Conservation (phyloP, 2,797 vertebrate species). For the Telmatherina bonti region DNA sequence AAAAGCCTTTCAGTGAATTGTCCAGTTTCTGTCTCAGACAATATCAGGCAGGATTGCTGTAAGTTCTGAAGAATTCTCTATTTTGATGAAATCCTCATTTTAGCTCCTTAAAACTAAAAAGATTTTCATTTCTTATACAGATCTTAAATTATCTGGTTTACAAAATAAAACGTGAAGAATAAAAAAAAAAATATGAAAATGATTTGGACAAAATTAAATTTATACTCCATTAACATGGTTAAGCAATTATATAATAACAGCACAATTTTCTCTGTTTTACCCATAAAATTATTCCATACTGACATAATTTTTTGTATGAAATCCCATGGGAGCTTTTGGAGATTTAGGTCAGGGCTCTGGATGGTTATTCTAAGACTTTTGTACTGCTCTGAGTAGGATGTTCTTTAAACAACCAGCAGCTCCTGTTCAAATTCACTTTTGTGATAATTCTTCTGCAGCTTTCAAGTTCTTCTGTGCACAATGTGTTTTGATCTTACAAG, state of each 20-base stretch:
- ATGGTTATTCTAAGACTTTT: constrained; percentile 18
- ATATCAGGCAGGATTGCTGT: no score
- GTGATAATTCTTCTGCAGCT: background rate
- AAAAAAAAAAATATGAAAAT: background rate
- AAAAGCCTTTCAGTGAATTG: background rate
- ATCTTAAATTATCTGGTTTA: no score
- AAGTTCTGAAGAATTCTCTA: background rate
- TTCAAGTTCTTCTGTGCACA: background rate
- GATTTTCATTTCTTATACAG: background rate
- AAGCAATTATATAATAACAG: no score
- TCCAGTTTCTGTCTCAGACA: no score
- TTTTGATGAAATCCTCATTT: background rate
- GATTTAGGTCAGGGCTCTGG: constrained; percentile 35
- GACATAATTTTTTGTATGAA: constrained; percentile 6
- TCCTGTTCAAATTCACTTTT: constrained; percentile 1
- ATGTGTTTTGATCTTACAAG: background rate
- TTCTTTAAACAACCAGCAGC: constrained; percentile 14
- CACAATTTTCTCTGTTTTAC: background rate
- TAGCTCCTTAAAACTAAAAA: background rate
- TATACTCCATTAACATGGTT: no score
- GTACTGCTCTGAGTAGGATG: background rate
- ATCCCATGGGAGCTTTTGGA: constrained; percentile 12
- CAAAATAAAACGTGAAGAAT: background rate
- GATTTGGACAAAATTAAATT: no score
- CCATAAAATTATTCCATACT: constrained; percentile 10